Evolutionary conservation across 2,113 vertebrate genomes (phyloP).

Genomic region (Megaptera novaeangliae): DNA sequence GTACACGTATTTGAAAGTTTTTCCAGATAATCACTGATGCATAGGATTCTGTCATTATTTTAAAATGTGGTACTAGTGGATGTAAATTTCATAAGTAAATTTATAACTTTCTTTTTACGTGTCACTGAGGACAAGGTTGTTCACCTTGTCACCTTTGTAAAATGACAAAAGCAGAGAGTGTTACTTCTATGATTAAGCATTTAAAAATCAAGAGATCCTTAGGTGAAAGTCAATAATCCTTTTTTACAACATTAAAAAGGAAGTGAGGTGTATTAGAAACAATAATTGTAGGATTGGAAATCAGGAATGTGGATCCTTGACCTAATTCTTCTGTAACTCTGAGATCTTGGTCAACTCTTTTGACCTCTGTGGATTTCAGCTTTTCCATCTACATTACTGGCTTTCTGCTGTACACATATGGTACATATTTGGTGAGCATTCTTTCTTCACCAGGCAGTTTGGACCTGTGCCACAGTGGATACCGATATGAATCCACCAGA

Average conservation of each 20-base stretch:
- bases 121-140: not conserved
- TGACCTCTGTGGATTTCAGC: not conserved
- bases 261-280: not conserved
- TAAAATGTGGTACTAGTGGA: not conserved
- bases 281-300: not conserved
- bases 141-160: not conserved
- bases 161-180: not conserved
- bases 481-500: not conserved
- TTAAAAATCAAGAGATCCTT: not conserved
- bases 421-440: not conserved
- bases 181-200: not conserved
- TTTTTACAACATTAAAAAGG: not conserved
- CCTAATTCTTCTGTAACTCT: not conserved
- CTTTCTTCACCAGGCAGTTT: not conserved
- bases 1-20: not conserved
- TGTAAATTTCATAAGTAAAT: not conserved
- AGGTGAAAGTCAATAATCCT: not conserved
- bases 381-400: not conserved
- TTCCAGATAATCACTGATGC: not conserved
- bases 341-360: not conserved
- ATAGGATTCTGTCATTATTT: too few species aligned
- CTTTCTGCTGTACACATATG: accelerated
- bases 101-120: not conserved
- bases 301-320: not conserved
- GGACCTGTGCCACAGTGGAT: not conserved